These are phyloP conservation scores for Thalassaphorura encarpata DNA, from an alignment of 1,140 invertebrate genomes.

Conservation along the genomic window DNA sequence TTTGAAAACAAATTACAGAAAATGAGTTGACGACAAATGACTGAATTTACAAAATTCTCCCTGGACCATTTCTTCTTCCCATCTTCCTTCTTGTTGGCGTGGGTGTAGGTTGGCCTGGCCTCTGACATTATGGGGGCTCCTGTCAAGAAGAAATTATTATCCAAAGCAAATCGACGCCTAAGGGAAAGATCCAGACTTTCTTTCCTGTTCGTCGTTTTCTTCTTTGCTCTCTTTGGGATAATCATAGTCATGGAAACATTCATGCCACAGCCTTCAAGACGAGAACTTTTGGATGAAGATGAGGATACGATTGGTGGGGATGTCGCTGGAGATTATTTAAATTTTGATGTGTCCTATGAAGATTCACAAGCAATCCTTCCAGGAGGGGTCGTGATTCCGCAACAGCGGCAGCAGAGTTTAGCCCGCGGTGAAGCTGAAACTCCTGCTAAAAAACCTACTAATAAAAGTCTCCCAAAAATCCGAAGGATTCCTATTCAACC, in stretches of 20 bases:
- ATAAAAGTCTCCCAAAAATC: neutral
- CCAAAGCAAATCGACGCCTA: constrained; percentile 32
- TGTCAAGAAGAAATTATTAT: constrained; percentile 27
- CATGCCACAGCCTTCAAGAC: constrained; percentile 39
- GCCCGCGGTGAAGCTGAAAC: neutral
- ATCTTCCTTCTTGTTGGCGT: no score
- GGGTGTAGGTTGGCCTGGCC: no score
- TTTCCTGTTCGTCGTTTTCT: constrained; percentile 77
- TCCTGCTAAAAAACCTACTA: neutral
- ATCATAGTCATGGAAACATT: constrained; percentile 74
- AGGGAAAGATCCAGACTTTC: constrained; percentile 69
- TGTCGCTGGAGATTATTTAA: constrained; percentile 16
- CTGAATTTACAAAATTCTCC: no score
- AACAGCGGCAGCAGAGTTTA: neutral
- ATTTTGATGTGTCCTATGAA: constrained; percentile 26
- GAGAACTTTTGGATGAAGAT: constrained; percentile 16
- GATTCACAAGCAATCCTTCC: neutral
- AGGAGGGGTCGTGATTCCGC: neutral
- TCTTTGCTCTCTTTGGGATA: constrained; percentile 74
- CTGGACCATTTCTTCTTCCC: no score
- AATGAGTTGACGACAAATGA: no score
- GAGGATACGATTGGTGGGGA: constrained; percentile 1
- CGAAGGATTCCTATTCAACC: constrained; percentile 14
- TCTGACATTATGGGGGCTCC: no score
- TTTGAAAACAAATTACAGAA: no score